These are phyloP conservation scores for Poeciliopsis paucimaculata DNA, from an alignment of 2,797 vertebrate genomes.

Conservation along the genomic window DNA sequence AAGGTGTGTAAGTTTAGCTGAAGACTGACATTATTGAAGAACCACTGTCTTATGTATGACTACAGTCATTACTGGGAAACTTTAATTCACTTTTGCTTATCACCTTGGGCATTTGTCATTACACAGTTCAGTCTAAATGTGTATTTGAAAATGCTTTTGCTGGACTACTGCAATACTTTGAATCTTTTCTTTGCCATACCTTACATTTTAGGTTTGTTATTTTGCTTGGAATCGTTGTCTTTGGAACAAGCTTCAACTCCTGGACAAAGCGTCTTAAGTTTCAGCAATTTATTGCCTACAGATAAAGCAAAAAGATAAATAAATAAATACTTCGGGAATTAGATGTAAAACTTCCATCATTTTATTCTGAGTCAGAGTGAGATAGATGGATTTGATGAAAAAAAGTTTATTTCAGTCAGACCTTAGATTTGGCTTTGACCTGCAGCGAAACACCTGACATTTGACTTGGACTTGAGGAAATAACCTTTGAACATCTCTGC, in stretches of 20 bases:
- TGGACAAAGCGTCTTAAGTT: not conserved
- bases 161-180: not conserved
- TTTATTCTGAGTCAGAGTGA: not conserved
- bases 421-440: not conserved
- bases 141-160: not conserved
- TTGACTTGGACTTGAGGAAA: not conserved
- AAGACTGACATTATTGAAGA: not conserved
- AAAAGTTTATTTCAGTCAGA: not conserved
- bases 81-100: not conserved
- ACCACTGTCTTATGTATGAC: not conserved
- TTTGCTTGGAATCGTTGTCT: not conserved
- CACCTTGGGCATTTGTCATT: not conserved
- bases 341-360: not conserved
- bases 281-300: not conserved
- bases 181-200: not conserved
- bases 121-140: not conserved
- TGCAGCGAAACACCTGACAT: not conserved
- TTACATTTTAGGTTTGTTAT: not conserved
- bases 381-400: not conserved
- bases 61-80: not conserved
- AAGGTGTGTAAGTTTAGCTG: not conserved
- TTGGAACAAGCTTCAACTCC: not conserved
- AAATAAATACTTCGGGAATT: too few species aligned
- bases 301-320: not conserved
- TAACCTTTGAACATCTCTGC: not conserved